A percentile compares a stretch with the other conserved stretches of the same genome.
Conservation (phyloP, 2,113 vertebrate species). For the Mionectes macconnelli region DNA sequence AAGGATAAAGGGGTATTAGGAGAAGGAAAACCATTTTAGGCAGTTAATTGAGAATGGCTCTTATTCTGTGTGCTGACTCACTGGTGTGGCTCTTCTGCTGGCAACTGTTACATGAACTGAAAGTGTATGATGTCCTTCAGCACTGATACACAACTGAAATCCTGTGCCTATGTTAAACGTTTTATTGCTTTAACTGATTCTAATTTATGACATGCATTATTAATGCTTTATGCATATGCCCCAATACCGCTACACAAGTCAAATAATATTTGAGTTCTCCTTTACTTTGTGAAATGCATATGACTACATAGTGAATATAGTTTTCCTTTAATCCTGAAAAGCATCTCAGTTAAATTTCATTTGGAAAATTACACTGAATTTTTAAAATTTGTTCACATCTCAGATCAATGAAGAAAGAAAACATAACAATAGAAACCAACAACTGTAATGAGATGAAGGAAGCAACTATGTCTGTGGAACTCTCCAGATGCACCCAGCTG, state of each 20-base stretch:
- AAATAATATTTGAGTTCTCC: neutral
- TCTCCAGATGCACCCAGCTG: conserved; percentile 79
- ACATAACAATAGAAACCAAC: neutral
- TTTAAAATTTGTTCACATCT: conserved; percentile 24
- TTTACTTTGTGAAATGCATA: neutral
- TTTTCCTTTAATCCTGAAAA: neutral
- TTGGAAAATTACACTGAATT: neutral
- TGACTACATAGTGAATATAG: neutral
- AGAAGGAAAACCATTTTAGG: neutral
- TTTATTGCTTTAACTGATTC: neutral
- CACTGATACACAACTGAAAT: neutral
- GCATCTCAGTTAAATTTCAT: neutral
- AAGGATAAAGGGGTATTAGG: neutral
- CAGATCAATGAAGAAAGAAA: conserved; percentile 29
- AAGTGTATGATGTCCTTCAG: neutral
- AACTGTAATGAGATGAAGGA: conserved; percentile 58
- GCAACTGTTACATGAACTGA: neutral
- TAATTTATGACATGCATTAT: neutral
- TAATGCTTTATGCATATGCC: neutral
- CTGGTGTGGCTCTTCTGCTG: neutral
- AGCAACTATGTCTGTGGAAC: conserved; percentile 21
- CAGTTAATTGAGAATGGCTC: neutral
- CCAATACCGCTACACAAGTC: neutral
- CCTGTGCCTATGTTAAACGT: neutral
- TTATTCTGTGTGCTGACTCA: neutral